These are phyloP conservation scores for Colistium nudipinnis DNA, from an alignment of 2,113 vertebrate genomes.

Conservation along the genomic window DNA sequence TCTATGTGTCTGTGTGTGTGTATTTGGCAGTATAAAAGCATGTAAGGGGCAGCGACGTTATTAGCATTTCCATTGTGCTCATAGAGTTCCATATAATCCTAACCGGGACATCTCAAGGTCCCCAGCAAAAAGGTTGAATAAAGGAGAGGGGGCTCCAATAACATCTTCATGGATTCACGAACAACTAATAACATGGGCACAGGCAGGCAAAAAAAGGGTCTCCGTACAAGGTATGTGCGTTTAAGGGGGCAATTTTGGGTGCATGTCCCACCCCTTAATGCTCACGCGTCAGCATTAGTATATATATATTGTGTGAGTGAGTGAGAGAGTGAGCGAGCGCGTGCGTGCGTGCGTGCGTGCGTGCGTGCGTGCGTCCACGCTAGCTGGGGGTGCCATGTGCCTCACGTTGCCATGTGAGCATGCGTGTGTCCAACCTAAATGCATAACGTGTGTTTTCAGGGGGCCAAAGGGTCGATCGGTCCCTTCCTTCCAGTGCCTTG, in stretches of 20 bases:
- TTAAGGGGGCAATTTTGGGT: not conserved
- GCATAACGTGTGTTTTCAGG: slow-evolving; percentile 59
- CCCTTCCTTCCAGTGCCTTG: slow-evolving; percentile 44
- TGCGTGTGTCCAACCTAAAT: slow-evolving; percentile 35
- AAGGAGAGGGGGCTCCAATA: slow-evolving; percentile 23
- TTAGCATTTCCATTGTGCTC: slow-evolving; percentile 23
- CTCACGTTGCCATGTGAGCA: slow-evolving; percentile 3
- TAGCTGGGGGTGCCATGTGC: slow-evolving; percentile 3
- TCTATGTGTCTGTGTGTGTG: slow-evolving; percentile 12
- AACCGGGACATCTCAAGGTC: slow-evolving; percentile 44
- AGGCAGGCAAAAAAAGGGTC: slow-evolving; percentile 1
- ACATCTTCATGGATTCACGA: slow-evolving; percentile 1
- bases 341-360: no score
- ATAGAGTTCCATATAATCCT: not conserved
- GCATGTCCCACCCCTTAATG: slow-evolving; percentile 1
- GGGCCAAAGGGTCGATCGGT: slow-evolving; percentile 52
- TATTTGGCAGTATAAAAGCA: slow-evolving; percentile 10
- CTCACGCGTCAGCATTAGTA: not conserved
- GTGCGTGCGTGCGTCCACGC: slow-evolving; percentile 5
- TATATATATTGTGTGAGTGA: no score
- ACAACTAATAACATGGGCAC: slow-evolving; percentile 9
- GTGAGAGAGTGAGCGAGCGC: no score
- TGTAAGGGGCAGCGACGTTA: slow-evolving; percentile 5
- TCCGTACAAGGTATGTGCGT: not conserved
- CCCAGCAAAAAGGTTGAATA: slow-evolving; percentile 30